Evolutionary conservation across 1,140 invertebrate species (phyloP), one percentile per base, ranked within the genome.

Genomic region (Drosophila fuyamai): DNA sequence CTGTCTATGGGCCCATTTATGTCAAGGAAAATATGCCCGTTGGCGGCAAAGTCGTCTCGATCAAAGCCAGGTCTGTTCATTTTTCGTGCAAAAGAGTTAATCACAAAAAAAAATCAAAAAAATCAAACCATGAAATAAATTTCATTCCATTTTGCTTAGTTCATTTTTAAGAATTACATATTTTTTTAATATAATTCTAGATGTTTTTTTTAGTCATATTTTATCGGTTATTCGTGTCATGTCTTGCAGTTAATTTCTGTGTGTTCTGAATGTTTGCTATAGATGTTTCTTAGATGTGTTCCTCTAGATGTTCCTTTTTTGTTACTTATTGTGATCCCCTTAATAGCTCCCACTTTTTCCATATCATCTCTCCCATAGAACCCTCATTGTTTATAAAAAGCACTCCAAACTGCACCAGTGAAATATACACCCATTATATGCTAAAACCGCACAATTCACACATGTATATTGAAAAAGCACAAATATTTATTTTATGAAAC

Each of bases 11-110:
- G 92, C 97, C 98, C 92, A 97, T 98, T 95, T 97, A 96, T 95
- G 97, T 98, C 94, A 97, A 97, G 95, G 98, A 99, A 95, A 98
- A 98, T 94, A 96, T 97, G 94, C 96, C 97, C 94, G 97, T 98
- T 93, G 98, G 97, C 93, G 96, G 97, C 94, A 98, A 97, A 95
- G 97, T 99, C 94, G 96, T 98, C 93, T 98, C 97, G 94, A 96
- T 98, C 94, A 98, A 98, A 97, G 97, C 97, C 95, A 98, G 97
- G 97, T 98, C 96, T 95, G 96, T 96, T 94, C 51, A 61, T 59
- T 72, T 76, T 76, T 82, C 77, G 65, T 79, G 73, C 50, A 50
- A 81, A 47, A 74, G 16, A 47, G 74, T 73, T 76, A 56, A 32
- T 50, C 47, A 72, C 67, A 74, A 80, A 59, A 79, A 35, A 60